Conservation (phyloP, 1,140 invertebrate species). For the Trichonephila clavipes region DNA sequence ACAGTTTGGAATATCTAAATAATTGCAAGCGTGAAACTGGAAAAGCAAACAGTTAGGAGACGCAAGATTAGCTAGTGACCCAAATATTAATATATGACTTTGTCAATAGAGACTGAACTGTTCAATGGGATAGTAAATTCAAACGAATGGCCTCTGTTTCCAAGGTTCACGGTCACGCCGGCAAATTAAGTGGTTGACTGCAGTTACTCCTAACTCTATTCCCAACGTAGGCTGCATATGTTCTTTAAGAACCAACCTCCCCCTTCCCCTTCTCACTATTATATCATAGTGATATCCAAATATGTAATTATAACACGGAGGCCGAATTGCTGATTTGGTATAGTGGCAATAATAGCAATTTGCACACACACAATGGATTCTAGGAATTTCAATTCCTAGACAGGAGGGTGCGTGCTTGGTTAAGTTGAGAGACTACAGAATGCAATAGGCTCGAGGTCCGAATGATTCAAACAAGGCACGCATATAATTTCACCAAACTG, state of each 20-base stretch:
- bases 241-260: conserved; percentile 10
- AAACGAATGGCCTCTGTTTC: conserved; percentile 32
- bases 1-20: conserved; percentile 33
- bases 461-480: no score
- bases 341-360: background rate
- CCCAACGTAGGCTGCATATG: background rate
- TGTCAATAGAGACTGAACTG: conserved; percentile 14
- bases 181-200: conserved; percentile 21
- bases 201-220: background rate
- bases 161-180: background rate
- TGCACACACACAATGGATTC: background rate
- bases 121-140: conserved; percentile 52
- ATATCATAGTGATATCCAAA: background rate
- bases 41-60: conserved; percentile 48
- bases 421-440: no score
- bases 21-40: conserved; percentile 35
- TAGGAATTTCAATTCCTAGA: background rate
- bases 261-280: background rate
- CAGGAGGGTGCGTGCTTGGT: background rate
- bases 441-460: no score
- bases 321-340: background rate
- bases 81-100: conserved; percentile 54
- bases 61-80: conserved; percentile 35
- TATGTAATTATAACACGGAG: background rate
- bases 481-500: no score